These are phyloP conservation scores for Perdita meconis DNA, from an alignment of 2,888 invertebrate species.

Conservation along the genomic window DNA sequence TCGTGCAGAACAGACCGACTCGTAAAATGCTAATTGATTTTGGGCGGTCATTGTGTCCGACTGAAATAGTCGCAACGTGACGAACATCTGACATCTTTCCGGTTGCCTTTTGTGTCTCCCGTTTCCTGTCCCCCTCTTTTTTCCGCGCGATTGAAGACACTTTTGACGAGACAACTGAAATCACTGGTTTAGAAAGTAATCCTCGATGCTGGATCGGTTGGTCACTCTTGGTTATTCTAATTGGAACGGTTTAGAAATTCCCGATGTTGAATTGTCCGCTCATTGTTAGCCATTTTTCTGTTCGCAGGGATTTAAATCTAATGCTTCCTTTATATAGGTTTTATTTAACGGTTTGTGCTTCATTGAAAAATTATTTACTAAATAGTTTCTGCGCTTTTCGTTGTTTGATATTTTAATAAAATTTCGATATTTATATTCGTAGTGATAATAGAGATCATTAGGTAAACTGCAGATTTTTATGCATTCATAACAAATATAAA, in stretches of 20 bases:
- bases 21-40: conserved; percentile 65
- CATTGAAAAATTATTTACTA: too few relatives aligned
- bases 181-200: not conserved
- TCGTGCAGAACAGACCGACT: conserved; percentile 9
- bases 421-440: too few relatives aligned
- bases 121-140: conserved; percentile 26
- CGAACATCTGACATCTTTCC: conserved; percentile 45
- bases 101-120: conserved; percentile 29
- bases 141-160: conserved; percentile 41
- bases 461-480: too few relatives aligned
- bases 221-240: conserved; percentile 6
- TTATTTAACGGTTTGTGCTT: too few relatives aligned
- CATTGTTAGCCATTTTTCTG: not conserved
- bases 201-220: not conserved
- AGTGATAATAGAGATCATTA: too few relatives aligned
- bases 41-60: conserved; percentile 28
- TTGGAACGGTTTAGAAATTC: conserved; percentile 8
- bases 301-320: not conserved
- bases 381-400: too few relatives aligned
- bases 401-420: too few relatives aligned
- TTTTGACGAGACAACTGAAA: conserved; percentile 18
- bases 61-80: conserved; percentile 39
- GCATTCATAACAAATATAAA: too few relatives aligned
- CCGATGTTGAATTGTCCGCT: not conserved
- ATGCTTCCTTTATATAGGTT: too few relatives aligned